Evolutionary conservation across 53 echinoderm and acorn worm species (phyloP).

Genomic region (Holothuria leucospilota): DNA sequence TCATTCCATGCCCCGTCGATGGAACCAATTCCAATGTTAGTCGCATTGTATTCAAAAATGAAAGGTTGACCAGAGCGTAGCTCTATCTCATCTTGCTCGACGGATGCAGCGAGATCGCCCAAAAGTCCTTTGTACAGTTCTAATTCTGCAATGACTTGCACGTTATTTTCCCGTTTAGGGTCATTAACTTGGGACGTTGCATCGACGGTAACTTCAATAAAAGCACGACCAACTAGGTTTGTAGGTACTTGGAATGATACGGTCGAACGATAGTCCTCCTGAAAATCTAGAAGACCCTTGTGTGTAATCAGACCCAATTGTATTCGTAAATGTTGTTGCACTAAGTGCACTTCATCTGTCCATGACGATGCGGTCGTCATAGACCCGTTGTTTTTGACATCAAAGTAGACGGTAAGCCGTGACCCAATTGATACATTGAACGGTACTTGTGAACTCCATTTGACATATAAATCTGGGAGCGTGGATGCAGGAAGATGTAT

Average conservation of each 20-base stretch:
- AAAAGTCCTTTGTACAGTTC: slow-evolving; percentile 29
- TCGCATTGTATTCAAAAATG: slow-evolving; percentile 5
- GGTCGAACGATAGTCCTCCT: neutral
- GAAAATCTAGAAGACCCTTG: neutral
- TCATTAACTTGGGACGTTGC: slow-evolving; percentile 4
- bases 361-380: slow-evolving; percentile 15
- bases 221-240: neutral
- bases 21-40: slow-evolving; percentile 15
- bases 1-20: slow-evolving; percentile 14
- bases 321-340: slow-evolving; percentile 4
- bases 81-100: neutral
- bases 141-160: neutral
- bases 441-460: neutral
- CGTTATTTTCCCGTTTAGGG: slow-evolving; percentile 25
- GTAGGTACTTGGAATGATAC: neutral
- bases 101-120: neutral
- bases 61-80: slow-evolving; percentile 30
- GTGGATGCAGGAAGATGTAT: neutral
- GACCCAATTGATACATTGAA: slow-evolving; percentile 24
- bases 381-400: slow-evolving; percentile 14
- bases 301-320: neutral
- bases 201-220: slow-evolving; percentile 10
- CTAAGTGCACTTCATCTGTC: slow-evolving; percentile 17
- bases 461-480: neutral
- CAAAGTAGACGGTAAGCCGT: neutral